Conservation (phyloP, 2,888 invertebrate genomes). For the Drosophila pseudotalamancana region DNA sequence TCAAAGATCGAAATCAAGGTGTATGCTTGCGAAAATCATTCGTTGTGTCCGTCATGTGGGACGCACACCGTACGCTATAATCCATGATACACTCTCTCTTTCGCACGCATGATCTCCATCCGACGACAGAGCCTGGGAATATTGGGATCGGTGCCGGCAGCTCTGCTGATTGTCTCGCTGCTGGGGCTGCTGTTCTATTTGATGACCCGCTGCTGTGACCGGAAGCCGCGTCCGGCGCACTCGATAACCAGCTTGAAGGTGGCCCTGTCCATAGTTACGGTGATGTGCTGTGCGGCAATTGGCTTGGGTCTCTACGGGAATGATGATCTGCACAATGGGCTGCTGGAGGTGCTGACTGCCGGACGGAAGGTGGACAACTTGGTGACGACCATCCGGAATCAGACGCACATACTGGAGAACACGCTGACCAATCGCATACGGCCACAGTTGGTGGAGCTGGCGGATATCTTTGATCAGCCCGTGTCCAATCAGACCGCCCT, state of each 20-base stretch:
- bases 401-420: conserved; percentile 91
- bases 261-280: conserved; percentile 91
- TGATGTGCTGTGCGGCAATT: conserved; percentile 95
- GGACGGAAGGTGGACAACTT: conserved; percentile 92
- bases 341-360: conserved; percentile 91
- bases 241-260: conserved; percentile 95
- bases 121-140: conserved; percentile 93
- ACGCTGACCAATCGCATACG: conserved; percentile 90
- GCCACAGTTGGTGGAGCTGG: conserved; percentile 89
- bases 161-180: conserved; percentile 95
- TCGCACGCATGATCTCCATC: not conserved
- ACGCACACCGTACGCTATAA: not conserved
- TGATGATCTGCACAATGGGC: conserved; percentile 96
- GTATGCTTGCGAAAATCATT: too few species aligned
- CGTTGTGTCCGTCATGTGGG: not conserved
- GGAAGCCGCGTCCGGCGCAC: conserved; percentile 94
- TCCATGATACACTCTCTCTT: not conserved
- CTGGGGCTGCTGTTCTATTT: conserved; percentile 95
- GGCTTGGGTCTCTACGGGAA: conserved; percentile 96
- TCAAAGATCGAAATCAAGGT: too few species aligned
- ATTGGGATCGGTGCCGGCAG: conserved; percentile 96
- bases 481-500: conserved; percentile 91
- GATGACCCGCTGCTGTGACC: conserved; percentile 97
- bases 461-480: conserved; percentile 91
- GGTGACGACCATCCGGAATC: conserved; percentile 91